Percentiles rank a stretch among this genome's conserved stretches.
Evolutionary conservation across 64 coral and sea anemone species (phyloP).

Genomic region (Montipora cactus): DNA sequence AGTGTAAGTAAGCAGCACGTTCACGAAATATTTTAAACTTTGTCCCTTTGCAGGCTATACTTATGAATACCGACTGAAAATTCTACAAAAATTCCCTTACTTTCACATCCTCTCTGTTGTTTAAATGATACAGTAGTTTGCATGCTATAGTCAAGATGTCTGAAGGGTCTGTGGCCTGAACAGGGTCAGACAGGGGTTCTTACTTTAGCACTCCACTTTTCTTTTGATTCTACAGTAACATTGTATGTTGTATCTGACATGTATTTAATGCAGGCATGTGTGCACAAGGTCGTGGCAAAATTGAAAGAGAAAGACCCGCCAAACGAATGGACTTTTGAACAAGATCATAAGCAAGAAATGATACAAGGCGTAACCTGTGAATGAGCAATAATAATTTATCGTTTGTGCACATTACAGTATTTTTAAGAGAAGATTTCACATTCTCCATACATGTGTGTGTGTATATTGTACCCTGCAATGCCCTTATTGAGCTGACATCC

Average conservation of each 20-base stretch:
- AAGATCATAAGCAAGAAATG: background rate
- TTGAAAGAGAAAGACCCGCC: conserved; percentile 11
- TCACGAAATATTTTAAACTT: too few species aligned
- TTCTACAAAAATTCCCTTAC: background rate
- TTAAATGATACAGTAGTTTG: background rate
- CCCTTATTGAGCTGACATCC: background rate
- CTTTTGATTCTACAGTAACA: background rate
- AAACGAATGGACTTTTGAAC: background rate
- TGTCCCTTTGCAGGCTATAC: too few species aligned
- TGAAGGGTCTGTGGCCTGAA: background rate
- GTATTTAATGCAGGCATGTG: conserved; percentile 4
- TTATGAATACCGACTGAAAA: too few species aligned
- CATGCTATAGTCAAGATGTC: background rate
- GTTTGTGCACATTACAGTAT: background rate
- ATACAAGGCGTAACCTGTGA: background rate
- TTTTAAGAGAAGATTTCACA: background rate
- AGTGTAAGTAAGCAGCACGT: too few species aligned
- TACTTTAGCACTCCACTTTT: background rate
- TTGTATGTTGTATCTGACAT: background rate
- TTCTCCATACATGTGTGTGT: background rate
- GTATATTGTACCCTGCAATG: background rate
- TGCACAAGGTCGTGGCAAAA: background rate
- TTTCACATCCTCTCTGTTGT: background rate
- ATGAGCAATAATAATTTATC: background rate
- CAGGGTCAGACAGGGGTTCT: background rate